Evolutionary conservation across 2,797 vertebrate genomes (phyloP).

Genomic region (Eptatretus atami): DNA sequence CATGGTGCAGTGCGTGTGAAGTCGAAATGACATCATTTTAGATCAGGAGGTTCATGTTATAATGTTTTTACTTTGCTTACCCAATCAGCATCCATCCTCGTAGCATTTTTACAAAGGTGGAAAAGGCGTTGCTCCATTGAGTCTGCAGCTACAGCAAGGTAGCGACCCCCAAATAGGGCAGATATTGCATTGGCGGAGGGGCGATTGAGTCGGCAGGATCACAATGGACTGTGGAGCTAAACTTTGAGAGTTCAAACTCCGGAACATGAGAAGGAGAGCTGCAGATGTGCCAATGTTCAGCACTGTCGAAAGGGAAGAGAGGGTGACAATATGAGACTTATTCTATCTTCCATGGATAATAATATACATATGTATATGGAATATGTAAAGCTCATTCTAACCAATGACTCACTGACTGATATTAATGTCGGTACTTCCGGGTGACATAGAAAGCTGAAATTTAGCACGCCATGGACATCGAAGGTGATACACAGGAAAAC

Average conservation of each 20-base stretch:
- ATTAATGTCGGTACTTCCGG: no score
- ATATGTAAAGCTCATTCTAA: no score
- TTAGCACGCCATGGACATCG: no score
- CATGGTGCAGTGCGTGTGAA: no score
- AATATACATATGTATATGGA: no score
- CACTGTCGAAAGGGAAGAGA: neutral
- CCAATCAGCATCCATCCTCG: conserved; percentile 45
- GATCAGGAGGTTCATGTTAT: no score
- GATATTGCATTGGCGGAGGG: neutral
- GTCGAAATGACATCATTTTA: no score
- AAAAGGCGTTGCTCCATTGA: conserved; percentile 68
- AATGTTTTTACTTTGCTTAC: conserved; percentile 15
- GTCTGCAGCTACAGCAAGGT: conserved; percentile 54
- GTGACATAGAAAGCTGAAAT: no score
- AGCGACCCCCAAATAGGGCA: conserved; percentile 39
- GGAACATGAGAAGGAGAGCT: neutral
- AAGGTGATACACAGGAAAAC: no score
- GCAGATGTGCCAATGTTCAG: neutral
- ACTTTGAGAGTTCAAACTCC: neutral
- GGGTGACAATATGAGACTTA: no score
- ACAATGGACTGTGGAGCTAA: neutral
- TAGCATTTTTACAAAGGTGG: conserved; percentile 43
- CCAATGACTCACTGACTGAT: no score
- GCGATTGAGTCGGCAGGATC: neutral
- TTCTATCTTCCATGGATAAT: no score